Evolutionary conservation across 2,797 vertebrate species (phyloP).

Genomic region (Lateolabrax maculatus): DNA sequence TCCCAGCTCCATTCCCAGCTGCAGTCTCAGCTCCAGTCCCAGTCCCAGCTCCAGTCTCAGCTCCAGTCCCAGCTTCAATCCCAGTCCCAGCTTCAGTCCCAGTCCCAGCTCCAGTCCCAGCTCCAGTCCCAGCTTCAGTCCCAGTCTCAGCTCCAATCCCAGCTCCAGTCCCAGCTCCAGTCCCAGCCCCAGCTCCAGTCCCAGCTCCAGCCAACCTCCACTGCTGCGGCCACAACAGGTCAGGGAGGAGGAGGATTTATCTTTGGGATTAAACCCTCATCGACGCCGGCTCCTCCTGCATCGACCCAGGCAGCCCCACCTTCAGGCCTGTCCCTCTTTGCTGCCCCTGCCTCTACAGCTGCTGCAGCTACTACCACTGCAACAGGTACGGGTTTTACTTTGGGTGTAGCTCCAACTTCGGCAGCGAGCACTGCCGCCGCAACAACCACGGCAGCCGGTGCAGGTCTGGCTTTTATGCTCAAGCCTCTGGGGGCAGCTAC

Average conservation of each 20-base stretch:
- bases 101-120: constrained; percentile 37
- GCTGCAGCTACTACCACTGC: constrained; percentile 51
- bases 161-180: constrained; percentile 53
- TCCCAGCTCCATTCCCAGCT: too few species aligned
- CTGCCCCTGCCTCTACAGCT: constrained; percentile 74
- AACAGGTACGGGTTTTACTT: constrained; percentile 71
- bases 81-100: constrained; percentile 73
- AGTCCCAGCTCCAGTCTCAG: constrained; percentile 42
- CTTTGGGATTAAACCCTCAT: constrained; percentile 88
- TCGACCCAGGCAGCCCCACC: constrained; percentile 48
- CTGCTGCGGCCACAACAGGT: constrained; percentile 33
- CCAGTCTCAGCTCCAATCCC: constrained; percentile 31
- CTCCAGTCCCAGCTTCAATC: too few species aligned
- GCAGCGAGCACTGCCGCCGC: constrained; percentile 53
- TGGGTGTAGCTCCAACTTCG: constrained; percentile 48
- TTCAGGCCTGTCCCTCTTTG: constrained; percentile 81
- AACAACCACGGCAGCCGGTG: constrained; percentile 55
- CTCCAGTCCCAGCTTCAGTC: too few species aligned
- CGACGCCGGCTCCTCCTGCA: constrained; percentile 78
- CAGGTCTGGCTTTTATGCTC: constrained; percentile 75
- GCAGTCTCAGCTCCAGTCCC: constrained; percentile 26
- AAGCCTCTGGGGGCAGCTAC: constrained; percentile 81
- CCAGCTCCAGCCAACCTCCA: constrained; percentile 35
- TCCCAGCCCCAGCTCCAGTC: too few species aligned
- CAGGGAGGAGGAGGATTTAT: constrained; percentile 77